These are phyloP conservation scores for Heloderma charlesbogerti DNA, from an alignment of 2,113 vertebrate genomes.

Conservation along the genomic window DNA sequence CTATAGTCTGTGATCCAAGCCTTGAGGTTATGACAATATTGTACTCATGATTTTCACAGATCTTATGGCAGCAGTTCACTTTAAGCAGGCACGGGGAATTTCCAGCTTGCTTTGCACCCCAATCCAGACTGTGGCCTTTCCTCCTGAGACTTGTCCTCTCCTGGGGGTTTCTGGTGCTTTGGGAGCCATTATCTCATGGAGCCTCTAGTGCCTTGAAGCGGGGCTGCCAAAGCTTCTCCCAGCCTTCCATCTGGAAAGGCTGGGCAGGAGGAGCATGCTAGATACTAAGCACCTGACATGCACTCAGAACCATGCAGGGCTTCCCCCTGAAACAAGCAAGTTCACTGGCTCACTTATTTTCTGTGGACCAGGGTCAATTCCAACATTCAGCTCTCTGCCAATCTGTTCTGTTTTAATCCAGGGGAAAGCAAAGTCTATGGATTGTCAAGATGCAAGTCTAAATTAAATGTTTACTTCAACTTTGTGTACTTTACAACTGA, in stretches of 20 bases:
- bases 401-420: neutral
- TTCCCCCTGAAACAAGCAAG: neutral
- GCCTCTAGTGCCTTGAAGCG: neutral
- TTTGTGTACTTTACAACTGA: neutral
- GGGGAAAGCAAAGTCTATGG: neutral
- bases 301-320: too few relatives aligned
- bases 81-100: too few relatives aligned
- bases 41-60: neutral
- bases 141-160: neutral
- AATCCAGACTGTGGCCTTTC: neutral
- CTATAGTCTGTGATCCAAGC: neutral
- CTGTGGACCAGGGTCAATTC: neutral
- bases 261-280: neutral
- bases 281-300: neutral
- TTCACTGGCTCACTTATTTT: neutral
- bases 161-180: neutral
- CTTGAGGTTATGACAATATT: neutral
- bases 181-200: neutral
- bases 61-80: neutral
- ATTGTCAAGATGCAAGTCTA: neutral
- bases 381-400: neutral
- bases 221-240: neutral
- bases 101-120: too few relatives aligned
- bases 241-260: neutral
- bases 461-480: neutral